Base-by-base conservation (phyloP, 2,888 invertebrate species). In the Pseudanteris insignis region DNA sequence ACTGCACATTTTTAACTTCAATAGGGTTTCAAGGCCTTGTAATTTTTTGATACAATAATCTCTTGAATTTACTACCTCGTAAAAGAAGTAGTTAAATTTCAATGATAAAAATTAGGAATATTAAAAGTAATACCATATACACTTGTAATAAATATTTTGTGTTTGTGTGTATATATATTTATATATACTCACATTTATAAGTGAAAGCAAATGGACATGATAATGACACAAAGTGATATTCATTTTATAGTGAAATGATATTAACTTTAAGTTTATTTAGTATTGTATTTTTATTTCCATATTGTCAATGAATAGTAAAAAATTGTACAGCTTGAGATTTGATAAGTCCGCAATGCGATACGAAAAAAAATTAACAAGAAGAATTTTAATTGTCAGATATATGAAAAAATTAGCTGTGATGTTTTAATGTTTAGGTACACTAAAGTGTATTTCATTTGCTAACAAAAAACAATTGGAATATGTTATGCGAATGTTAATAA, bases 331-430 rank as follows among this genome's bases (percentile, higher is more conserved):
- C 40, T 61, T 50, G 41, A 55, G 46, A 40, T 61, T 50, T 11
- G 50, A 50, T 33, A 43, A 44, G 36, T 47, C 51, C 24, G 12
- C 2, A 11, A 21, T 14, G 46, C n/a, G n/a, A n/a, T n/a, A 43
- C 43, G 29, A 48, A 43, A 36, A 44, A 32, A n/a, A n/a, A n/a
- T n/a, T n/a, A n/a, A n/a, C n/a, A n/a, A n/a, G n/a, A 64, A 50
- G 32, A 48, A 63, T 44, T 64, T 9, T 25, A 40, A 40, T 10
- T 32, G 40, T 25, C 33, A 40, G 46, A 66, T 33, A 47, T 29
- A 47, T 58, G 51, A 60, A 26, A 70, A 72, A 74, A n/a, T 78
- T 78, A 76, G 73, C 78, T 78, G 78, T 78, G 78, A 78, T 78
- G 77, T 76, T 70, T 68, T n/a, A 71, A 66, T 66, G 70, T 70